Conservation (phyloP, 2,888 invertebrate genomes). For the Tetragnatha montana region DNA sequence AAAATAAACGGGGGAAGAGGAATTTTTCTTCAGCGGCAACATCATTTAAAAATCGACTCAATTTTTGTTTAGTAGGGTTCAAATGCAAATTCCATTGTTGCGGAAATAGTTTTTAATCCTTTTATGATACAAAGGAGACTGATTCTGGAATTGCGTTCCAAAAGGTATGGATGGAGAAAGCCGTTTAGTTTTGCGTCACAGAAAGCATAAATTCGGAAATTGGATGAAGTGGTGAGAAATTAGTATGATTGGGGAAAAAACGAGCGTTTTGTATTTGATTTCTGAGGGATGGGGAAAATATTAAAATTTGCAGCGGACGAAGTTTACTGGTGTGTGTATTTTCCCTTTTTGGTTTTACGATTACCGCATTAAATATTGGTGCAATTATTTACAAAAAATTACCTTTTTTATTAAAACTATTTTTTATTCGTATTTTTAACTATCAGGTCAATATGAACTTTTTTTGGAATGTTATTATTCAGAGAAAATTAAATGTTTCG, state of each 20-base stretch:
- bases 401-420: background rate
- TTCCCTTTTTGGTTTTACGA: too few relatives aligned
- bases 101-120: slow-evolving; percentile 36
- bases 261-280: slow-evolving; percentile 17
- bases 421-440: background rate
- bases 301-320: background rate
- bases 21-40: background rate
- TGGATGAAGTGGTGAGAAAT: background rate
- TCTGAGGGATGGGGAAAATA: slow-evolving; percentile 14
- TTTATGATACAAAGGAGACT: slow-evolving; percentile 14
- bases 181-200: background rate
- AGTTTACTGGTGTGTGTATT: background rate
- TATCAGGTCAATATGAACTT: background rate
- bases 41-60: slow-evolving; percentile 21
- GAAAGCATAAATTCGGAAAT: slow-evolving; percentile 2
- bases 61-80: background rate
- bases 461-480: background rate
- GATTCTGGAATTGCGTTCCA: background rate
- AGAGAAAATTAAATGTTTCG: too few relatives aligned
- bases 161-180: background rate
- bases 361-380: too few relatives aligned
- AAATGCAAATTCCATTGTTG: slow-evolving; percentile 26
- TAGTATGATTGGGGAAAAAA: background rate
- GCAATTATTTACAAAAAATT: background rate
- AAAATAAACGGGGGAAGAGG: background rate